Percentiles rank a stretch among this genome's conserved stretches.
Conservation (phyloP, 2,113 vertebrate genomes). For the Fregata magnificens region DNA sequence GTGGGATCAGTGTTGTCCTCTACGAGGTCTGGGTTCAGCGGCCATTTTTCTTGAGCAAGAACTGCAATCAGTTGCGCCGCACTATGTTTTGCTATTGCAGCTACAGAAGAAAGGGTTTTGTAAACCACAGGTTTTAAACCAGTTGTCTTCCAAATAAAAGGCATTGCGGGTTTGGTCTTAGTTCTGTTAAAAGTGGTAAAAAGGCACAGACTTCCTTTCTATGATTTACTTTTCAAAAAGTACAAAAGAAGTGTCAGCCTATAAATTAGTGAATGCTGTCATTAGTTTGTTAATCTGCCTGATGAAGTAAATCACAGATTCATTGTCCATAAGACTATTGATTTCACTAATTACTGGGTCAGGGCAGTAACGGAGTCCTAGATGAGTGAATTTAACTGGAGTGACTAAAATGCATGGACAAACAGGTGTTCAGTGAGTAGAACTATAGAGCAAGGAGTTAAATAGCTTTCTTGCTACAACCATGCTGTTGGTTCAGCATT, state of each 20-base stretch:
- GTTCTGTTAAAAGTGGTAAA: not conserved
- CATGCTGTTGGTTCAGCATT: not conserved
- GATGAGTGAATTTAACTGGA: not conserved
- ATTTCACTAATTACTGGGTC: not conserved
- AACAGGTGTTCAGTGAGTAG: not conserved
- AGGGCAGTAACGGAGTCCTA: not conserved
- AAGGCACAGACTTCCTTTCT: not conserved
- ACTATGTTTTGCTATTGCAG: not conserved
- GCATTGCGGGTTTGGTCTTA: not conserved
- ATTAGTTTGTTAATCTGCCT: not conserved
- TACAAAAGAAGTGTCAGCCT: not conserved
- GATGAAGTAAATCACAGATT: not conserved
- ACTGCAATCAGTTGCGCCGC: not conserved
- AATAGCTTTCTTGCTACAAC: not conserved
- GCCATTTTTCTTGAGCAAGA: not conserved
- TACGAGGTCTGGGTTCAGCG: not conserved
- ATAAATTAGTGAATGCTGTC: not conserved
- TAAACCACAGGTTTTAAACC: not conserved
- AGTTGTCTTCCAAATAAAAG: not conserved
- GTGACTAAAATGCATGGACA: not conserved
- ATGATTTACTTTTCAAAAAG: not conserved
- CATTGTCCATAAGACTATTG: not conserved
- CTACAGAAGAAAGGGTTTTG: not conserved
- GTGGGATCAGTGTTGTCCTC: not conserved
- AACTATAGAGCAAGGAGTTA: not conserved